A percentile compares a stretch with the other conserved stretches of the same genome.
Conservation (phyloP, 2,113 vertebrate species). For the Pipra filicauda region DNA sequence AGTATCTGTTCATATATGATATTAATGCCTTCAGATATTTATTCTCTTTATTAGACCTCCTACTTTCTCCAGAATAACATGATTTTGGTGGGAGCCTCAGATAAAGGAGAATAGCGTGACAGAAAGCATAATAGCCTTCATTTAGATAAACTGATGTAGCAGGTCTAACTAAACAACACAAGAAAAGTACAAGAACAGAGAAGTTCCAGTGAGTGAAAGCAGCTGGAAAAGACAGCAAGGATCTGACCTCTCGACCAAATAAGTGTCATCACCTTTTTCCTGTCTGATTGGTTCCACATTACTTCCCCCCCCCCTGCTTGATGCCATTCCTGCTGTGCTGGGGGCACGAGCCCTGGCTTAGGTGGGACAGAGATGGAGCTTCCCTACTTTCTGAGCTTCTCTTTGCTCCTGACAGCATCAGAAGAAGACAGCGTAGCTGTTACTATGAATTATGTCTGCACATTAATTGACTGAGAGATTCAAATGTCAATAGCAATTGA, state of each 20-base stretch:
- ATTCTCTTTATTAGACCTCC: background rate
- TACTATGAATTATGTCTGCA: background rate
- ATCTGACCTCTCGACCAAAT: background rate
- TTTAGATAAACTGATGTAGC: background rate
- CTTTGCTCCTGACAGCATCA: background rate
- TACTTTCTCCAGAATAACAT: background rate
- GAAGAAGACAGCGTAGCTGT: background rate
- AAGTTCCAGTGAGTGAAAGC: background rate
- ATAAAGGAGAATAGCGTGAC: background rate
- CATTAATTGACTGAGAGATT: background rate
- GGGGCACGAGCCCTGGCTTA: background rate
- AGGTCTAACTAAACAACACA: background rate
- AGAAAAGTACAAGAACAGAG: background rate
- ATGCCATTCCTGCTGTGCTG: rapidly evolving
- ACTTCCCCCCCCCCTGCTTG: background rate
- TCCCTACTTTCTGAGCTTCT: background rate
- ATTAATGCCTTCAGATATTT: background rate
- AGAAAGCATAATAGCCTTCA: background rate
- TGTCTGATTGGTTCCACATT: rapidly evolving
- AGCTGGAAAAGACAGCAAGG: background rate
- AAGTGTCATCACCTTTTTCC: rapidly evolving
- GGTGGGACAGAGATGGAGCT: background rate
- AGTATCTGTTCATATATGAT: background rate
- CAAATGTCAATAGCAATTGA: background rate
- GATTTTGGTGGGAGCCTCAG: background rate